phyloP scores from a whole-genome alignment of 2,888 invertebrate species.

The Drosophila austrosaltans region DNA sequence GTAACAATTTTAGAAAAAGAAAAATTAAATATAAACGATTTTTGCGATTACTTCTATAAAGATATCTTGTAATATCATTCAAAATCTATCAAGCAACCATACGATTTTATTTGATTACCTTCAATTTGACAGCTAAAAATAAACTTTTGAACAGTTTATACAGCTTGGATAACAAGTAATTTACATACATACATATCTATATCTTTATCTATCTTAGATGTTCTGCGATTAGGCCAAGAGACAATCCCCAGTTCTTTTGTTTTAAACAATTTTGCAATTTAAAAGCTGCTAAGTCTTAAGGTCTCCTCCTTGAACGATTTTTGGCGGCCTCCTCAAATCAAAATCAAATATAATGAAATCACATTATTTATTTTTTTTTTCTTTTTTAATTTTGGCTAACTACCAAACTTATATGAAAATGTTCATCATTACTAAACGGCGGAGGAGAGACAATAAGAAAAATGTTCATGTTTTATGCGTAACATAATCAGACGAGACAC shows the following conservation, averaged over 20 bases:
- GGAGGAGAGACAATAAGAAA: constrained; percentile 35
- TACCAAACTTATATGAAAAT: constrained; percentile 62
- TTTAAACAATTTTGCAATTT: not conserved
- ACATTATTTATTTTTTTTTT: constrained; percentile 36
- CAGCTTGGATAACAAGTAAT: no score
- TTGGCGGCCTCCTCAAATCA: constrained; percentile 6
- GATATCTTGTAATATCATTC: no score
- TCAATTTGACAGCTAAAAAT: no score
- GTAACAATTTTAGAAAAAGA: no score
- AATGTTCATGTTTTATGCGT: constrained; percentile 31
- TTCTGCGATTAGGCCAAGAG: no score
- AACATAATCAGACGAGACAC: constrained; percentile 24
- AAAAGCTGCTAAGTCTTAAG: not conserved
- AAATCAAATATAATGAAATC: constrained; percentile 14
- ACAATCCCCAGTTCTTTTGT: not conserved
- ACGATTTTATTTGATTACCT: no score
- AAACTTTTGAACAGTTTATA: no score
- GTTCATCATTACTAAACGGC: constrained; percentile 68
- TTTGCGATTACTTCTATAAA: no score
- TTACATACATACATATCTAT: no score
- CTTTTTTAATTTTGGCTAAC: constrained; percentile 64
- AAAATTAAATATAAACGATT: no score
- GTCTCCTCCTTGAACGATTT: constrained; percentile 7
- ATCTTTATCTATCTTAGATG: no score
- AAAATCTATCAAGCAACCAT: no score